These are phyloP conservation scores for Siniperca obscura DNA, from an alignment of 2,797 vertebrate genomes.

Conservation along the genomic window DNA sequence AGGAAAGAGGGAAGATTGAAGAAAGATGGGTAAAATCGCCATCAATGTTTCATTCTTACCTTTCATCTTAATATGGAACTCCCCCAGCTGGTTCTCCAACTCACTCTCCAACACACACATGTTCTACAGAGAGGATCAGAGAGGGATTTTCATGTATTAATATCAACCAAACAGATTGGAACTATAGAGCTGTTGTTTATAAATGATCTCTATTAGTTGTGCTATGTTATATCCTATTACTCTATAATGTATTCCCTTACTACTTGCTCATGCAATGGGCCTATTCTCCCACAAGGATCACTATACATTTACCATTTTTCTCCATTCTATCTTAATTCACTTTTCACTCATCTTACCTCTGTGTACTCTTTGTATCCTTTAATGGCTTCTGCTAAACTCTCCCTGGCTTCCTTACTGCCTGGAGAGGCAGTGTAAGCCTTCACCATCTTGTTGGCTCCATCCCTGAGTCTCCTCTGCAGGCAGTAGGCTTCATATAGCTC, in stretches of 20 bases:
- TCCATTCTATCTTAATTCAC: neutral
- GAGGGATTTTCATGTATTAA: neutral
- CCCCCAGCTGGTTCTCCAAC: constrained; percentile 94
- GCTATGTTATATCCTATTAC: neutral
- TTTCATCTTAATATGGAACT: constrained; percentile 97
- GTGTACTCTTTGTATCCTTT: constrained; percentile 96
- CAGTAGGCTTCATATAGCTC: constrained; percentile 96
- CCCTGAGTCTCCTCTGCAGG: constrained; percentile 92
- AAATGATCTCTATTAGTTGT: neutral
- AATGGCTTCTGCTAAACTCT: constrained; percentile 93
- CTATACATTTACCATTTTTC: neutral
- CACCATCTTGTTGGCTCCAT: constrained; percentile 96
- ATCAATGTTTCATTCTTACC: constrained; percentile 72
- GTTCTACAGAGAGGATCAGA: constrained; percentile 81
- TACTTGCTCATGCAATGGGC: neutral
- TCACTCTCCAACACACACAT: constrained; percentile 96
- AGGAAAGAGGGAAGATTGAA: neutral
- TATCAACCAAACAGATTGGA: neutral
- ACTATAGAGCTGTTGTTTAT: neutral
- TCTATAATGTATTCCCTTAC: neutral
- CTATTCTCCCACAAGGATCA: neutral
- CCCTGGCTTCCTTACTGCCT: constrained; percentile 91
- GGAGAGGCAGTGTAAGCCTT: constrained; percentile 91
- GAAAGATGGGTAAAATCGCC: neutral
- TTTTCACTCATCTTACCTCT: constrained; percentile 83